Evolutionary conservation across 2,113 vertebrate genomes (phyloP), one percentile per base, ranked within the genome.

Genomic region (Onychorhynchus coronatus): DNA sequence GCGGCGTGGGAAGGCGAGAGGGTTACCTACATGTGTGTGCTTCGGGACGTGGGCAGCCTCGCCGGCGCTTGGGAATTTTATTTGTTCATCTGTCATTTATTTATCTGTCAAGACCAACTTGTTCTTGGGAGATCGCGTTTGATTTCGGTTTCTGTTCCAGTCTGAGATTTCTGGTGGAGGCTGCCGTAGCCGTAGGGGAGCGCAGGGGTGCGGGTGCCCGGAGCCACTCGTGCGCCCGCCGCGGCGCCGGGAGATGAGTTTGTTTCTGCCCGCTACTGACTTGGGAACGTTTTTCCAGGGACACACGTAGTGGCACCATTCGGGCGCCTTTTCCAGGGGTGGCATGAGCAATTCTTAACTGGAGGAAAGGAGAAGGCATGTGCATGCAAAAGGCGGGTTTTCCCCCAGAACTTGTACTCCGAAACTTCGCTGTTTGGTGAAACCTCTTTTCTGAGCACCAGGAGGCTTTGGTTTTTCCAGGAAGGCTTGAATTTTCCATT

Each of bases 361-460:
- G 84, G 41, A 33, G 46, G 62, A 24, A 70, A 42, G 37, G n/a
- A 50, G 27, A 76, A 71, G 37, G 75, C 58, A 0, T 30, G 44
- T 28, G 23, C n/a, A 7, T 11, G 27, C n/a, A 8, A 66, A 87
- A 67, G 52, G 7, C 44, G 2, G 56, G 3, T 44, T 42, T 55
- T 4, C 35, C 66, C 55, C 23, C 35, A 0, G 37, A 79, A 91
- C 81, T 24, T 16, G 35, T 46, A 6, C 68, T 58, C 63, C 0
- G 78, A 90, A 96, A 96, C 88, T 93, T 92, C 8, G 30, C 49
- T 76, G 2, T 79, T 95, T 10, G 8, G 71, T 58, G 82, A 88
- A 94, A 75, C 6, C 66, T 11, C 35, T 9, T 27, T 53, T 83
- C 37, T 31, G 63, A 87, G 4, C 31, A 22, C 2, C 50, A 49